These are phyloP conservation scores for Apis florea DNA, from an alignment of 1,140 invertebrate genomes.

Conservation along the genomic window DNA sequence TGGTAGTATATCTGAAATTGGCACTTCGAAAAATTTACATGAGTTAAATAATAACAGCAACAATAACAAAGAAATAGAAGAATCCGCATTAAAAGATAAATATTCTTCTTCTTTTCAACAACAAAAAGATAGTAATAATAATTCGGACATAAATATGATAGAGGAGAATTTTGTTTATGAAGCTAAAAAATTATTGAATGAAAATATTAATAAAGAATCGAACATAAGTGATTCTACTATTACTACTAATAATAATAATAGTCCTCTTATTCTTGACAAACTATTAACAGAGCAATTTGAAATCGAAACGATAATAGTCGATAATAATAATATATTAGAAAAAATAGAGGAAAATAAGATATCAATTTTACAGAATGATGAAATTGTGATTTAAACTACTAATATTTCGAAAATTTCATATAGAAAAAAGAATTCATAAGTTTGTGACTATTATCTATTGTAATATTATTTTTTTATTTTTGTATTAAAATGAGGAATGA, in stretches of 20 bases:
- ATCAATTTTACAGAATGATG: slow-evolving; percentile 15
- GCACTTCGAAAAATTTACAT: background rate
- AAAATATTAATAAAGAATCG: slow-evolving; percentile 18
- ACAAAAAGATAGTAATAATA: slow-evolving; percentile 34
- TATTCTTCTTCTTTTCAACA: slow-evolving; percentile 40
- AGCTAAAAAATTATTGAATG: slow-evolving; percentile 7
- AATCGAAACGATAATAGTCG: slow-evolving; percentile 43
- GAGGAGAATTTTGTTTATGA: slow-evolving; percentile 29
- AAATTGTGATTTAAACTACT: slow-evolving; percentile 39
- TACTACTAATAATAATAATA: slow-evolving; percentile 61
- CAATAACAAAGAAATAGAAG: slow-evolving; percentile 33
- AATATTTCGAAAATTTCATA: slow-evolving; percentile 3
- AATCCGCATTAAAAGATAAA: slow-evolving; percentile 65
- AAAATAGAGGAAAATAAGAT: slow-evolving; percentile 23
- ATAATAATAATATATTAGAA: slow-evolving; percentile 30
- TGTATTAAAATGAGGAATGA: slow-evolving; percentile 54
- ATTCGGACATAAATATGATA: slow-evolving; percentile 11
- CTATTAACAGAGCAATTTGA: slow-evolving; percentile 29
- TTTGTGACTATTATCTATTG: slow-evolving; percentile 41
- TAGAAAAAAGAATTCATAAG: slow-evolving; percentile 13
- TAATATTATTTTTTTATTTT: slow-evolving; percentile 56
- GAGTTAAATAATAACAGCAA: slow-evolving; percentile 28
- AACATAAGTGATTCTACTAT: slow-evolving; percentile 49
- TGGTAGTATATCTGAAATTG: slow-evolving; percentile 6
- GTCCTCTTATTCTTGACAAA: slow-evolving; percentile 50